Evolutionary conservation across 2,888 invertebrate species (phyloP), one percentile per base, ranked within the genome.

Genomic region (Phortica magna): DNA sequence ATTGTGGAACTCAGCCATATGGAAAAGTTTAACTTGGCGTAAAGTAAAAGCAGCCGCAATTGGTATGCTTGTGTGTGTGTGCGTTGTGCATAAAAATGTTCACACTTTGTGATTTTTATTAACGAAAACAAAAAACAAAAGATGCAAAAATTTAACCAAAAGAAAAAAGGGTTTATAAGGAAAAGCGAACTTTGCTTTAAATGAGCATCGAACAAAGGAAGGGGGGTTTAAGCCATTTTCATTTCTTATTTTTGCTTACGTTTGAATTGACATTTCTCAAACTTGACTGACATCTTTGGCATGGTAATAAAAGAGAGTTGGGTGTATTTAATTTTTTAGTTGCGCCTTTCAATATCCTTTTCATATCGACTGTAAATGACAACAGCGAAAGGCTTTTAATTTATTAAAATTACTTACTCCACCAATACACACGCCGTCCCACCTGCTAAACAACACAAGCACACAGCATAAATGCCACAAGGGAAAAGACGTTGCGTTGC

Each of bases 1-100:
- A 80, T 48, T 78, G 79, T 76, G 76, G 78, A 81, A 77, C 43
- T 76, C 76, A 76, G 79, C 76, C 78, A 84, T 83, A 86, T 80
- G 81, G 80, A 79, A 82, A 82, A 81, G 79, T 73, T 84, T 57
- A 82, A 48, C 77, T 76, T 74, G 80, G 71, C 73, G 73, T 73
- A 73, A 79, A 74, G 53, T 48, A 57, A 75, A 76, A 59, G 17
- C 19, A 67, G 65, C 65, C 59, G 59, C 57, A 74, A 77, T 64
- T 77, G 75, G 57, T 73, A 75, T 81, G 76, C 67, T 31, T 48
- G 19, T 48, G 42, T n/a, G n/a, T n/a, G n/a, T n/a, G n/a, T n/a
- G n/a, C n/a, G n/a, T 31, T 48, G 19, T 48, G 42, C 64, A 61
- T 74, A 57, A 72, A 77, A 73, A 76, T 76, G 79, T 80, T 84